Evolutionary conservation across 2,113 vertebrate genomes (phyloP), one percentile per base, ranked within the genome.

Genomic region (Phoxinus phoxinus): DNA sequence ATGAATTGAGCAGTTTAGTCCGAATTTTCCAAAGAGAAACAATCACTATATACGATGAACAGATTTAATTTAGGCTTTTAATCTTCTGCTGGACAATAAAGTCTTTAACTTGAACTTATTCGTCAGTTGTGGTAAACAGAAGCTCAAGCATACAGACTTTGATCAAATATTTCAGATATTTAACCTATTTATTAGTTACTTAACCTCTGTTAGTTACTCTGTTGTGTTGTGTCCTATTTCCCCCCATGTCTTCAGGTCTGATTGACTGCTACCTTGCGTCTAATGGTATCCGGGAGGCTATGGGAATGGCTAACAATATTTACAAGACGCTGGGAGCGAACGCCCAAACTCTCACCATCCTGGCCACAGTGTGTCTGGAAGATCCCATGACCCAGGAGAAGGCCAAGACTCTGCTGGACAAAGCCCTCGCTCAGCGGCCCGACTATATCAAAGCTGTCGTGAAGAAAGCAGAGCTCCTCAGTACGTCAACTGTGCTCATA

Each of bases 261-360:
- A 99, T 99, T 0, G 97, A 99, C 88, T 99, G 98, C 86, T 99
- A 99, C 91, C 92, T 99, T 87, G 96, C 97, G 0, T 99, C 97
- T 73, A 99, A 98, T 89, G 98, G 98, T 48, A 96, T 99, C 77
- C 96, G 98, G 7, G 98, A 99, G 84, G 98, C 98, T 0, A 99
- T 99, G 95, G 98, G 98, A 1, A 99, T 99, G 98, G 98, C 98
- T 67, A 99, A 99, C 72, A 99, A 98, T 0, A 98, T 99, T 30
- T 99, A 99, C 87, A 99, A 99, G 95, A 99, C 97, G 11, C 94
- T 99, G 48, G 98, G 98, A 77, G 96, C 97, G 30, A 99, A 98
- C 0, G 98, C 98, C 1, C 98, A 99, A 93, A 99, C 98, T 0
- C 95, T 99, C 12, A 99, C 98, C 30, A 96, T 99, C 81, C 92